phyloP scores from a whole-genome alignment of 2,113 vertebrate genomes.

The Lates calcarifer region DNA sequence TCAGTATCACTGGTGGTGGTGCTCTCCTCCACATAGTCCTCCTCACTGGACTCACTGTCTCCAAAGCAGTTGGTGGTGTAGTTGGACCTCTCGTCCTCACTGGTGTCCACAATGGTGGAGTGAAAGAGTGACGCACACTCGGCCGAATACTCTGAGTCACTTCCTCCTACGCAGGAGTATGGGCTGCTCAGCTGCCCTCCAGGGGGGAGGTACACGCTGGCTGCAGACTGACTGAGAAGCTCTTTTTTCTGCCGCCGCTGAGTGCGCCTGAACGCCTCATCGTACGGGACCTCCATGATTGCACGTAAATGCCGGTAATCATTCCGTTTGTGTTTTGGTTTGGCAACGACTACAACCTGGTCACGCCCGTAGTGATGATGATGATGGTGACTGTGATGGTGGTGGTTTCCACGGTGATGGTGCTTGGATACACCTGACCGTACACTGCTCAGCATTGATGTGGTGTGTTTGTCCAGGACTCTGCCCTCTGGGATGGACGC shows the following conservation, averaged over 20 bases:
- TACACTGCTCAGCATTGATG: not conserved
- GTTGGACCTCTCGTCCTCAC: slow-evolving; percentile 92
- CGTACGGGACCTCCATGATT: slow-evolving; percentile 84
- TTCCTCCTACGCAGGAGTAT: slow-evolving; percentile 84
- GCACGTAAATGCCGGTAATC: slow-evolving; percentile 88
- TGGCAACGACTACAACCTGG: slow-evolving; percentile 88
- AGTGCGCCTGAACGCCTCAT: slow-evolving; percentile 86
- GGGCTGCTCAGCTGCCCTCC: slow-evolving; percentile 79
- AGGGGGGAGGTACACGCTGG: slow-evolving; percentile 62
- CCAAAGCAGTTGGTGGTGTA: slow-evolving; percentile 96
- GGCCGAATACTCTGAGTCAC: slow-evolving; percentile 95
- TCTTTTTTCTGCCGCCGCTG: slow-evolving; percentile 83
- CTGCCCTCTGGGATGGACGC: slow-evolving; percentile 77
- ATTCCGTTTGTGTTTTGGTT: slow-evolving; percentile 90
- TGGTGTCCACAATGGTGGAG: slow-evolving; percentile 94
- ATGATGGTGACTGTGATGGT: slow-evolving; percentile 23
- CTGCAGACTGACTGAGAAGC: slow-evolving; percentile 66
- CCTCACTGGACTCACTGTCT: slow-evolving; percentile 93
- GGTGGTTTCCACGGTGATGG: slow-evolving; percentile 56
- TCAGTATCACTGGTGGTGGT: slow-evolving; percentile 90
- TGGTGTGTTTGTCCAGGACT: slow-evolving; percentile 72
- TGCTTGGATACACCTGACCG: slow-evolving; percentile 45
- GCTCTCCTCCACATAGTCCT: slow-evolving; percentile 89
- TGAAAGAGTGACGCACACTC: slow-evolving; percentile 96
- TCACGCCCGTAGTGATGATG: slow-evolving; percentile 31